Percentiles rank a stretch among this genome's conserved stretches.
Conservation (phyloP, 2,113 vertebrate genomes). For the Gobio gobio region DNA sequence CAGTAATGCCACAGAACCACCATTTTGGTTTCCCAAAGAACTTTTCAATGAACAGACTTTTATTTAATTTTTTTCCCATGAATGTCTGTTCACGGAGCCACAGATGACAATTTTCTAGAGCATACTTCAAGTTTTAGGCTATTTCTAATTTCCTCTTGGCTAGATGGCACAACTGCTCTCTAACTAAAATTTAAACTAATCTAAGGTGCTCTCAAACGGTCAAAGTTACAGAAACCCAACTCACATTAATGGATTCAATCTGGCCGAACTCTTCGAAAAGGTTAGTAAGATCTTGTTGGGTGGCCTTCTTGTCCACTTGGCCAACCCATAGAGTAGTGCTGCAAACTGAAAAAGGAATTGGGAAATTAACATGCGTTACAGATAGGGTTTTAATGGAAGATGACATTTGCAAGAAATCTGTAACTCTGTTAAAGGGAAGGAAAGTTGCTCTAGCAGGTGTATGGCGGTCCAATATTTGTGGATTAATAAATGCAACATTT, state of each 20-base stretch:
- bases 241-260: slow-evolving; percentile 99
- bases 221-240: slow-evolving; percentile 53
- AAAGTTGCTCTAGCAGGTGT: neutral
- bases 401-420: neutral
- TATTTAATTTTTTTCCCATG: no score
- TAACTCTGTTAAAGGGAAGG: neutral
- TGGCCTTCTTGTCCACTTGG: slow-evolving; percentile 98
- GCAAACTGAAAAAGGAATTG: slow-evolving; percentile 80
- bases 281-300: slow-evolving; percentile 97
- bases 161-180: neutral
- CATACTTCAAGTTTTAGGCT: neutral
- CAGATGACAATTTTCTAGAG: no score
- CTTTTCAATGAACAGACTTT: no score
- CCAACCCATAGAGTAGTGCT: slow-evolving; percentile 99
- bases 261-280: slow-evolving; percentile 99
- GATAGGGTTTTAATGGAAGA: neutral
- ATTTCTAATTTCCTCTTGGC: neutral
- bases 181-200: neutral
- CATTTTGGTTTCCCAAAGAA: no score
- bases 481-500: neutral
- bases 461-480: neutral
- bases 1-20: no score
- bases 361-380: neutral
- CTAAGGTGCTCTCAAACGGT: neutral
- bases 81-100: no score